Base-by-base conservation (phyloP, 2,113 vertebrate genomes). In the Girardinichthys multiradiatus region DNA sequence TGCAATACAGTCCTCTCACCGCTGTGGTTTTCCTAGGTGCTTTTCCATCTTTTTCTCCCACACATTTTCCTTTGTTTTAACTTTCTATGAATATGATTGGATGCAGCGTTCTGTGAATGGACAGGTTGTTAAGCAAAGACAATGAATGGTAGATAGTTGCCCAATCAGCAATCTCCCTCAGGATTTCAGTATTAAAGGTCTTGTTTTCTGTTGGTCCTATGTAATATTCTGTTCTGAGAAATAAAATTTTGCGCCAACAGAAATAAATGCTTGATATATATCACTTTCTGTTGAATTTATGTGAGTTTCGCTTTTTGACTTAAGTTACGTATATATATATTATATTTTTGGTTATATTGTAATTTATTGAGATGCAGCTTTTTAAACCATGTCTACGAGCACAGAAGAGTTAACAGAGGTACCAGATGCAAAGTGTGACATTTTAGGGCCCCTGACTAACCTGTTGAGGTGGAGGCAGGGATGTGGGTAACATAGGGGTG, bases 401-500 rank as follows among this genome's bases (percentile, higher is more conserved):
- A 21, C 24, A n/a, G 48, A 24, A 21, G 48, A n/a, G 48, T 10
- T 24, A 54, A 5, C 31, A 45, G 42, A 27, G 33, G 19, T 12
- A 74, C 30, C 60, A 61, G 57, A 26, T 57, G 39, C 15, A 26
- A 27, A 67, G 27, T 28, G 48, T 64, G 19, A 21, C 39, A 24
- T 51, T 79, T 60, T 19, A 48, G 27, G 9, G 27, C 5, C 12
- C 21, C 39, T 39, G 19, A 82, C 77, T 87, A 81, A 99, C 98
- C 98, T 95, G 97, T 87, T 21, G 92, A 57, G 14, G 96, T 94
- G 29, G 95, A 96, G 0, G 97, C 95, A 0, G 98, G 96, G 30
- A 99, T 94, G 6, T 99, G 97, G 1, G 98, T 99, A 85, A 99
- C 98, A 0, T 99, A 99, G 1, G 98, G 98, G 79, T 98, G 97